Evolutionary conservation across 2,797 vertebrate genomes (phyloP).

Genomic region (Channallabes apus): DNA sequence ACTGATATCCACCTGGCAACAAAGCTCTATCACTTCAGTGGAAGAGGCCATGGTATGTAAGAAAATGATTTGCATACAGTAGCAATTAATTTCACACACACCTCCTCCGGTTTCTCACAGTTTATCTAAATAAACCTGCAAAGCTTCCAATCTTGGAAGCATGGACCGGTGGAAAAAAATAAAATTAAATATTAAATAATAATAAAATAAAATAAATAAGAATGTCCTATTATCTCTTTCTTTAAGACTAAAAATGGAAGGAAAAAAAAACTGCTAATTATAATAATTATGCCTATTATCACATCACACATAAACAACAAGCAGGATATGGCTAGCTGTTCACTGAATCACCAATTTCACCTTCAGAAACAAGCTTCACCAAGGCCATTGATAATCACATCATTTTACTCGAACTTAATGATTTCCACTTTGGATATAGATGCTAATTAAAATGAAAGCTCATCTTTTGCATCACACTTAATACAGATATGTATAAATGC

Average conservation of each 20-base stretch:
- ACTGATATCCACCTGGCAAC: not conserved
- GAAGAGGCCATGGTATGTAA: not conserved
- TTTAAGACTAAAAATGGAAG: not conserved
- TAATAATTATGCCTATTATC: not conserved
- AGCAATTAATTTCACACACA: slow-evolving; percentile 24
- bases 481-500: not conserved
- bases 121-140: not conserved
- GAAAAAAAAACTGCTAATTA: not conserved
- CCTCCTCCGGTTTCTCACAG: slow-evolving; percentile 3
- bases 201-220: too few species aligned
- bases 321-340: not conserved
- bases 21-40: not conserved
- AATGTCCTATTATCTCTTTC: not conserved
- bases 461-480: not conserved
- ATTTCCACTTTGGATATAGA: not conserved
- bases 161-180: not conserved
- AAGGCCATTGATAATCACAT: not conserved
- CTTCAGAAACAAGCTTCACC: not conserved
- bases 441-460: not conserved
- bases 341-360: not conserved
- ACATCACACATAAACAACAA: not conserved
- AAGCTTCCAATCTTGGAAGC: not conserved
- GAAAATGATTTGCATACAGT: not conserved
- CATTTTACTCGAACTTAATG: not conserved
- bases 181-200: too few species aligned